Evolutionary conservation across 2,113 vertebrate genomes (phyloP).

Genomic region (Arizona elegans): DNA sequence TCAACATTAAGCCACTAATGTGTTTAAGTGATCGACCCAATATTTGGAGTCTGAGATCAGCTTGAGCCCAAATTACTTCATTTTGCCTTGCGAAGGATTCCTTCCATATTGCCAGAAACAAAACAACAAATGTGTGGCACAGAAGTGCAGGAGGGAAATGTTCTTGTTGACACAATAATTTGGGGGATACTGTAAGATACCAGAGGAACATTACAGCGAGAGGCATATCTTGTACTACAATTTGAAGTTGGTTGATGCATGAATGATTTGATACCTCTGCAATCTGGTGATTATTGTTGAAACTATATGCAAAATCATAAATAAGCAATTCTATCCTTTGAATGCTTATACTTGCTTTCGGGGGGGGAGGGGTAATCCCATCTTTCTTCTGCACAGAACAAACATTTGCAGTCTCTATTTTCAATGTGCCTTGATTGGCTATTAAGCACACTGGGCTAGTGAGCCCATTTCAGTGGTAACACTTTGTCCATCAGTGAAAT

Average conservation of each 20-base stretch:
- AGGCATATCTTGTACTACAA: neutral
- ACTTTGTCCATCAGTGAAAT: neutral
- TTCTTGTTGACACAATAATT: neutral
- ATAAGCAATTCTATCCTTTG: neutral
- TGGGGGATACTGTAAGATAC: neutral
- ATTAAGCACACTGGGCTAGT: neutral
- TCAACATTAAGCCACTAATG: neutral
- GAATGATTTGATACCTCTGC: neutral
- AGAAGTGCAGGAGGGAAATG: neutral
- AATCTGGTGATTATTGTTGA: neutral
- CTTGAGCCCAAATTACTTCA: neutral
- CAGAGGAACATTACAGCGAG: neutral
- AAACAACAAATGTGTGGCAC: neutral
- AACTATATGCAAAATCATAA: neutral
- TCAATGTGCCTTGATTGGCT: neutral
- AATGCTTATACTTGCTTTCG: neutral
- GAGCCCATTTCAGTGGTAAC: neutral
- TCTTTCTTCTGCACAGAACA: neutral
- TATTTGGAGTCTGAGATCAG: neutral
- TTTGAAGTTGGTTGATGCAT: neutral
- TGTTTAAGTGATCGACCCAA: neutral
- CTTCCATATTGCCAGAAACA: neutral
- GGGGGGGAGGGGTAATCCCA: neutral
- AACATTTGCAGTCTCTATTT: neutral
- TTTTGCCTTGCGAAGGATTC: neutral